A percentile compares a stretch with the other conserved stretches of the same genome.
Conservation (phyloP, 2,888 invertebrate genomes). For the Drosophila lutescens region DNA sequence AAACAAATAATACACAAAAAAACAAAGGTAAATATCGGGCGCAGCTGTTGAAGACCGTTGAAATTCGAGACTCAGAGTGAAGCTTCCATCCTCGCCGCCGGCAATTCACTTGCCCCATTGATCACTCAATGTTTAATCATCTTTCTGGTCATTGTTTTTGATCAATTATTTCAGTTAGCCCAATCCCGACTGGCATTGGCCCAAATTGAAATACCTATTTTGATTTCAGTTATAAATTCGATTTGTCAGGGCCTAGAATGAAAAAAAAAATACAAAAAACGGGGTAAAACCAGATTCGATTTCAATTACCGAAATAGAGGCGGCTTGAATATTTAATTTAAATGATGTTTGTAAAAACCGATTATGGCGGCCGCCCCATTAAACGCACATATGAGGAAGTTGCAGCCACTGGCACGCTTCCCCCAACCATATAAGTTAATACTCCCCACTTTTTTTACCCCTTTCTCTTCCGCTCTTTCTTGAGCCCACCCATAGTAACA, state of each 20-base stretch:
- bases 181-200: slow-evolving; percentile 32
- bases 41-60: slow-evolving; percentile 26
- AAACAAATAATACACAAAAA: not conserved
- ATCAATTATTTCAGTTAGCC: not conserved
- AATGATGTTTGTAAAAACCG: slow-evolving; percentile 1
- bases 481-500: not conserved
- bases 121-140: slow-evolving; percentile 38
- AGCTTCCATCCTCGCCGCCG: slow-evolving; percentile 40
- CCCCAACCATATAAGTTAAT: slow-evolving; percentile 1
- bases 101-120: slow-evolving; percentile 34
- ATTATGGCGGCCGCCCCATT: slow-evolving; percentile 2
- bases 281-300: not conserved
- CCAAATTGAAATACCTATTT: slow-evolving; percentile 14
- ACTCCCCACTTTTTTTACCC: not conserved
- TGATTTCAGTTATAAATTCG: not conserved
- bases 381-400: slow-evolving; percentile 23
- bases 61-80: slow-evolving; percentile 20
- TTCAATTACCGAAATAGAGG: not conserved
- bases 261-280: not conserved
- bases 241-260: slow-evolving; percentile 9
- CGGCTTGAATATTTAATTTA: slow-evolving; percentile 19
- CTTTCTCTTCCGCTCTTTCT: slow-evolving; percentile 2
- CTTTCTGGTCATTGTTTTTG: slow-evolving; percentile 1
- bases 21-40: slow-evolving; percentile 27
- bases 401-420: slow-evolving; percentile 34